phyloP scores from a whole-genome alignment of 2,888 invertebrate genomes.

The Tinea semifulvella region DNA sequence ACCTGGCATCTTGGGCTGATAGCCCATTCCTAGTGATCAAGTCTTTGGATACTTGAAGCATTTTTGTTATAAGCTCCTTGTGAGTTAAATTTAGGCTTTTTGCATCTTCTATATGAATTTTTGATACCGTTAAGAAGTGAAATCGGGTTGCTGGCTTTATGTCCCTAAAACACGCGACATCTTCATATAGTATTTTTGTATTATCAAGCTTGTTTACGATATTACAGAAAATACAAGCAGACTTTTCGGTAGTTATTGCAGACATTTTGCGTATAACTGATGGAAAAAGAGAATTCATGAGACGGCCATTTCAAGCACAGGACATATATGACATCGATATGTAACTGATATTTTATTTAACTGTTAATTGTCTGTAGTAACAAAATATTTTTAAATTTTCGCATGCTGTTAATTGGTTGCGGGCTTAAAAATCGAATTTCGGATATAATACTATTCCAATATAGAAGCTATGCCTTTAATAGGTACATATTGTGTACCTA shows the following conservation, averaged over 20 bases:
- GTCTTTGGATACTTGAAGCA: constrained; percentile 63
- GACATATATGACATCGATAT: no score
- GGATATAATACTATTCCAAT: no score
- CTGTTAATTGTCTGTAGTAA: no score
- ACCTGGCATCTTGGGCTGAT: constrained; percentile 40
- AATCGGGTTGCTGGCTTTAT: constrained; percentile 81
- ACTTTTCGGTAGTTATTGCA: constrained; percentile 24
- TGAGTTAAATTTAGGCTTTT: constrained; percentile 73
- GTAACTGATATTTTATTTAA: no score
- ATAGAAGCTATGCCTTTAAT: no score
- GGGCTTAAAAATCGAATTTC: no score
- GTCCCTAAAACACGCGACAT: constrained; percentile 82
- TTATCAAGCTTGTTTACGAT: constrained; percentile 70
- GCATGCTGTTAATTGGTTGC: no score
- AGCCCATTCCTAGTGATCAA: constrained; percentile 58
- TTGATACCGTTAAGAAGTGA: constrained; percentile 83
- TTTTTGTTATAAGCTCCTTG: constrained; percentile 71
- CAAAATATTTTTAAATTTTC: no score
- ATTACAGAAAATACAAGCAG: constrained; percentile 78
- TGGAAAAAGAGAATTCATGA: no score
- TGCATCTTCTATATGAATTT: constrained; percentile 78
- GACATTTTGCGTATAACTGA: constrained; percentile 29
- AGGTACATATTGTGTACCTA: no score
- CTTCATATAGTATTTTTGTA: constrained; percentile 72
- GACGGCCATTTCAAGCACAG: no score